Evolutionary conservation across 1,140 invertebrate species (phyloP).

Genomic region (Drosophila lacteicornis): DNA sequence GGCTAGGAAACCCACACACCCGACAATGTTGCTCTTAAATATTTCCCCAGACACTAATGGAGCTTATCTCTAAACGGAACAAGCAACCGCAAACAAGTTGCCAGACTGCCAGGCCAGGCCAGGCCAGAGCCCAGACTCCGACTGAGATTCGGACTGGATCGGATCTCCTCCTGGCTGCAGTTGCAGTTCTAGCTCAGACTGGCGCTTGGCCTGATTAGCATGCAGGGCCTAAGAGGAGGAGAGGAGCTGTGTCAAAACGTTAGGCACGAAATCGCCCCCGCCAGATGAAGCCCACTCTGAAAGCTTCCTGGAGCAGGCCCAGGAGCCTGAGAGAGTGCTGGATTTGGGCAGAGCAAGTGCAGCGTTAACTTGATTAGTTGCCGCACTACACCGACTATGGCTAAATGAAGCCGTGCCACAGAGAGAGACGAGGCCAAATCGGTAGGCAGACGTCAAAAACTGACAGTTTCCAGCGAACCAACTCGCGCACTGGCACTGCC

Average conservation of each 20-base stretch:
- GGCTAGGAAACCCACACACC: constrained; percentile 37
- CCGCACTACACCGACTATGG: constrained; percentile 22
- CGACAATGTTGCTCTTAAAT: constrained; percentile 75
- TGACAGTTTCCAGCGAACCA: constrained; percentile 78
- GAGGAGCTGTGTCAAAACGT: constrained; percentile 69
- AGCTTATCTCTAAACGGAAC: constrained; percentile 84
- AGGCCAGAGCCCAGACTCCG: constrained; percentile 14
- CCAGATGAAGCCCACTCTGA: not conserved
- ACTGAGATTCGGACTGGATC: constrained; percentile 19
- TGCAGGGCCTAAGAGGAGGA: constrained; percentile 62
- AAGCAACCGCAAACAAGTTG: constrained; percentile 83
- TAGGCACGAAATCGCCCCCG: constrained; percentile 64
- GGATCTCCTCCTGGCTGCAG: constrained; percentile 7
- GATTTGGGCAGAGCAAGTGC: constrained; percentile 67
- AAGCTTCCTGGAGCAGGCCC: constrained; percentile 21
- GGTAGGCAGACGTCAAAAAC: constrained; percentile 59
- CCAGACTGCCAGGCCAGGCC: constrained; percentile 5
- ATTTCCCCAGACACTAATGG: constrained; percentile 83
- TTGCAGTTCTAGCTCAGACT: constrained; percentile 32
- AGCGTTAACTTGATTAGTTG: constrained; percentile 80
- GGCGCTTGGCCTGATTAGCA: constrained; percentile 79
- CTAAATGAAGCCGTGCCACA: constrained; percentile 70
- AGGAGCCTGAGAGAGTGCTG: constrained; percentile 41
- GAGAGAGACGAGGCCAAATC: constrained; percentile 48
- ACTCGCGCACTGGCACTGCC: constrained; percentile 35